phyloP scores from a whole-genome alignment of 2,797 vertebrate genomes.

The Alcedo atthis region DNA sequence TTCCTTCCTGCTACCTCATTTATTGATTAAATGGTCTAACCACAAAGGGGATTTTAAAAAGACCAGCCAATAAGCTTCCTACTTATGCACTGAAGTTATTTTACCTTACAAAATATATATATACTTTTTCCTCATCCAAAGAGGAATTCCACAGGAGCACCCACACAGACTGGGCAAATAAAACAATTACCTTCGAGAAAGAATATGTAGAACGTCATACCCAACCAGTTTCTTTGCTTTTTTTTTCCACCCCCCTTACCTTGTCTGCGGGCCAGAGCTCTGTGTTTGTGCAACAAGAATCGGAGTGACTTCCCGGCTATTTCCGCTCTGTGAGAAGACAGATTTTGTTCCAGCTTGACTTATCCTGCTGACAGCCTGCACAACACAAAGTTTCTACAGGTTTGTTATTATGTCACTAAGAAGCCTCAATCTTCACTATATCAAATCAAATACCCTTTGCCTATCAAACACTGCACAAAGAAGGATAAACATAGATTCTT shows the following conservation, averaged over 20 bases:
- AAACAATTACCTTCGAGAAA: neutral
- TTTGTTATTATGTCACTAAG: slow-evolving; percentile 63
- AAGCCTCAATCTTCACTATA: neutral
- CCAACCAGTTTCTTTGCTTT: neutral
- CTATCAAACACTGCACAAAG: neutral
- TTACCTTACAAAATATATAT: neutral
- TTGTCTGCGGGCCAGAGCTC: slow-evolving; percentile 90
- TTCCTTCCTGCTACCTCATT: neutral
- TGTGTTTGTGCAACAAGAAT: slow-evolving; percentile 93
- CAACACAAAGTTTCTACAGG: slow-evolving; percentile 71
- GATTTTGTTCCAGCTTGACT: slow-evolving; percentile 92
- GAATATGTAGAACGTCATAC: neutral
- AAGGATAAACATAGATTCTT: neutral
- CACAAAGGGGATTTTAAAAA: neutral
- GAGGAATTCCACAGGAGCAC: neutral
- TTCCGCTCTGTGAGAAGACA: slow-evolving; percentile 96
- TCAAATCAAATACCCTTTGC: neutral
- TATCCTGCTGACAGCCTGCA: slow-evolving; percentile 92
- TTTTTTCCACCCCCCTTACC: slow-evolving; percentile 68
- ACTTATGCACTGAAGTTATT: neutral
- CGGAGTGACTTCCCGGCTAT: slow-evolving; percentile 94
- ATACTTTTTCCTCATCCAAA: neutral
- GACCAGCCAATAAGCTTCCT: neutral
- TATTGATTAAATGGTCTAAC: neutral
- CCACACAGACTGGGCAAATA: neutral